These are phyloP conservation scores for Conistra vaccinii DNA, from an alignment of 2,888 invertebrate species.

Conservation along the genomic window DNA sequence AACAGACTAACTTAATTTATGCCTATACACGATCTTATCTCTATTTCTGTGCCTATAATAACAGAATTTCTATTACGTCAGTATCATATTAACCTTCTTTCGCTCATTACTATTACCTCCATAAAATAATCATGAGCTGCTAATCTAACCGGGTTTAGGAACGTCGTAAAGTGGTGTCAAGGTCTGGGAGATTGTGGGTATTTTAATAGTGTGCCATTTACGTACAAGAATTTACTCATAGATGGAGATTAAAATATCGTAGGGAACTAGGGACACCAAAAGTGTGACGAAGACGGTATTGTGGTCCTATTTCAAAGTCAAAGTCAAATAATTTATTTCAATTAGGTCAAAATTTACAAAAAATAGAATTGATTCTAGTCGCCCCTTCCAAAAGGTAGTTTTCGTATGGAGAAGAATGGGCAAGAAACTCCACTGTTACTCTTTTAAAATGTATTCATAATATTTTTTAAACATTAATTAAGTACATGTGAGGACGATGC, in stretches of 20 bases:
- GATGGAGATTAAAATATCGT: neutral
- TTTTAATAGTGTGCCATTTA: constrained; percentile 32
- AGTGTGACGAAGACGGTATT: neutral
- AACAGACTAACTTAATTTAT: neutral
- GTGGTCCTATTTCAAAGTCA: too few relatives aligned
- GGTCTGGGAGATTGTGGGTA: constrained; percentile 43
- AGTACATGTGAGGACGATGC: too few relatives aligned
- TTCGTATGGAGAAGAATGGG: too few relatives aligned
- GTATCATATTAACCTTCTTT: constrained; percentile 44
- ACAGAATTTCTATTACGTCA: constrained; percentile 11
- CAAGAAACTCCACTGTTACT: too few relatives aligned
- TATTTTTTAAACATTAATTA: too few relatives aligned
- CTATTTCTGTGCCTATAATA: constrained; percentile 3
- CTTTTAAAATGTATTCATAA: too few relatives aligned
- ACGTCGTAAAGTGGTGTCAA: constrained; percentile 58
- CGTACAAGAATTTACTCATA: neutral
- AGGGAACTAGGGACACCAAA: neutral
- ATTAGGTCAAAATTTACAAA: too few relatives aligned
- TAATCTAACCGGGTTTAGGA: constrained; percentile 52
- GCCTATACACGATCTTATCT: neutral
- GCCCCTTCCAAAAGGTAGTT: too few relatives aligned
- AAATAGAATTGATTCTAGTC: too few relatives aligned
- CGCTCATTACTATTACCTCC: constrained; percentile 33
- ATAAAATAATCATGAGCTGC: constrained; percentile 56
- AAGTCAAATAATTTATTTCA: too few relatives aligned